phyloP scores from a whole-genome alignment of 2,113 vertebrate genomes.

The Etia nguti region DNA sequence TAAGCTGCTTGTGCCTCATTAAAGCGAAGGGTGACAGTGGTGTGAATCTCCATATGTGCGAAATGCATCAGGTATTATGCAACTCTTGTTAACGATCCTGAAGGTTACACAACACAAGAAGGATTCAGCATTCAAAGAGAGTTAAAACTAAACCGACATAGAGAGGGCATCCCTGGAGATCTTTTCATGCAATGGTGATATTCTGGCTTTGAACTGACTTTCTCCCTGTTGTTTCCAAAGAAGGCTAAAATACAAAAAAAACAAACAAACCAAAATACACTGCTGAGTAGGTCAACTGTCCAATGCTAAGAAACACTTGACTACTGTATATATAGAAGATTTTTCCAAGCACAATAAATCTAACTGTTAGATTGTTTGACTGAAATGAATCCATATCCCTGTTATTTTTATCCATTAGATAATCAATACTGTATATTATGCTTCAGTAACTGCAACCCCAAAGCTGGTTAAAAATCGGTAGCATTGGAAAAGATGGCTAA shows the following conservation, averaged over 20 bases:
- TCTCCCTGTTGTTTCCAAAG: not conserved
- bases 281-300: not conserved
- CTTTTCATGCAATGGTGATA: not conserved
- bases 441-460: not conserved
- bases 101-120: not conserved
- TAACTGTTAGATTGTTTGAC: not conserved
- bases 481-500: not conserved
- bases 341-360: not conserved
- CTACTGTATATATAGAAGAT: not conserved
- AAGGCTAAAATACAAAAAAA: not conserved
- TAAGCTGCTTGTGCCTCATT: not conserved
- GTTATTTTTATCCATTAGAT: not conserved
- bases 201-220: not conserved
- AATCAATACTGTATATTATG: not conserved
- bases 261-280: accelerated
- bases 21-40: not conserved
- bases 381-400: not conserved
- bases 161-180: not conserved
- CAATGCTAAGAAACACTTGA: not conserved
- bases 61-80: not conserved
- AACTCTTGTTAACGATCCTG: not conserved
- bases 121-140: not conserved
- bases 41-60: not conserved
- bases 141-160: not conserved
- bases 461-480: accelerated